Conservation (phyloP, 2,888 invertebrate genomes). For the Yponomeuta evonymella region DNA sequence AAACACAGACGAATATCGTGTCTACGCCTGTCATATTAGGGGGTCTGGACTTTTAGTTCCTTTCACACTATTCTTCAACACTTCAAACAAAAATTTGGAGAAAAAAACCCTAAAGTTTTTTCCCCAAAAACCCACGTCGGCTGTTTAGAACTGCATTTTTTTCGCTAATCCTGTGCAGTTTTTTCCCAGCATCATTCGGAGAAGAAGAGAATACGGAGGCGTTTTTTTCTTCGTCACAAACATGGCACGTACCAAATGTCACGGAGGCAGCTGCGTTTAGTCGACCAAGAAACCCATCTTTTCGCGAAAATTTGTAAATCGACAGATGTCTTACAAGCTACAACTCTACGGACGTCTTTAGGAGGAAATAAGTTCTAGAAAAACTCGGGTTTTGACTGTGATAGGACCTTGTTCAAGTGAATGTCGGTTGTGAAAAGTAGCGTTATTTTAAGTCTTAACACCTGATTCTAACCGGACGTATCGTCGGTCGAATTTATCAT, state of each 20-base stretch:
- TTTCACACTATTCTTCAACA: background rate
- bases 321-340: conserved; percentile 16
- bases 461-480: background rate
- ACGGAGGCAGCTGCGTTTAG: conserved; percentile 51
- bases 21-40: too few relatives aligned
- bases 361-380: background rate
- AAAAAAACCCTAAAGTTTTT: background rate
- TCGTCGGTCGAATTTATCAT: too few relatives aligned
- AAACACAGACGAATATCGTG: too few relatives aligned
- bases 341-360: background rate
- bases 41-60: background rate
- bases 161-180: conserved; percentile 13
- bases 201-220: conserved; percentile 24
- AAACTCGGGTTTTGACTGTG: background rate
- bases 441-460: background rate
- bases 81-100: background rate
- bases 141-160: background rate
- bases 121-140: background rate
- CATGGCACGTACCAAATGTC: conserved; percentile 68
- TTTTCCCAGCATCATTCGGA: conserved; percentile 26
- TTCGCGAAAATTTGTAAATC: conserved; percentile 58
- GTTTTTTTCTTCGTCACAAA: conserved; percentile 35
- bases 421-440: background rate
- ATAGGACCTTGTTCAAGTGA: background rate
- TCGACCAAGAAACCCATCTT: conserved; percentile 33